Percentiles rank a stretch among this genome's conserved stretches.
Evolutionary conservation across 2,797 vertebrate species (phyloP).

Genomic region (Parotocinclus haroldoi): DNA sequence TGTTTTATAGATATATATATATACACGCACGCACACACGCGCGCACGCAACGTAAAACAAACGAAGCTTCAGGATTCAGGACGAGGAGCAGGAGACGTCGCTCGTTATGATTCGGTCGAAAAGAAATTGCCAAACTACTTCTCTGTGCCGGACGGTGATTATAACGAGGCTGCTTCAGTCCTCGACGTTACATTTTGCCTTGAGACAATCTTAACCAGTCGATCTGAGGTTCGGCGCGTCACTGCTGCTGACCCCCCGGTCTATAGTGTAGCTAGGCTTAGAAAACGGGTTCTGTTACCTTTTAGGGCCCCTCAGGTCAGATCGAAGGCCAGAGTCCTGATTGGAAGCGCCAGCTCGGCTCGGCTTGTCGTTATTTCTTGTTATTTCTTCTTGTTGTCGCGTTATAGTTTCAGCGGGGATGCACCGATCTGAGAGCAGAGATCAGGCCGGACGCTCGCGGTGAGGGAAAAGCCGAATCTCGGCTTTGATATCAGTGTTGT

Average conservation of each 20-base stretch:
- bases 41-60: conserved; percentile 36
- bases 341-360: conserved; percentile 42
- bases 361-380: not conserved
- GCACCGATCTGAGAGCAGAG: no score
- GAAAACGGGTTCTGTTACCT: conserved; percentile 47
- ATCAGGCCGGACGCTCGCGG: no score
- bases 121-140: conserved; percentile 51
- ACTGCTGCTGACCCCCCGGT: conserved; percentile 32
- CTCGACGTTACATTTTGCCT: conserved; percentile 60
- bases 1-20: conserved; percentile 66
- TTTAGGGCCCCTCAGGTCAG: conserved; percentile 49
- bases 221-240: conserved; percentile 37
- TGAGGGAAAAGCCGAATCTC: no score
- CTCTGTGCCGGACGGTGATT: conserved; percentile 63
- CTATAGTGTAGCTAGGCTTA: conserved; percentile 34
- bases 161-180: conserved; percentile 26
- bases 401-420: no score
- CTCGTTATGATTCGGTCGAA: conserved; percentile 46
- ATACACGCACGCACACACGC: no score
- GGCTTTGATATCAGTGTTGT: no score
- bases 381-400: not conserved
- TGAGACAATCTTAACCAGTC: conserved; percentile 70
- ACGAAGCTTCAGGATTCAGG: conserved; percentile 50
- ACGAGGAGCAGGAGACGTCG: conserved; percentile 29
- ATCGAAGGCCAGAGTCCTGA: conserved; percentile 33